These are phyloP conservation scores for Urocolius indicus DNA, from an alignment of 2,113 vertebrate species.

Conservation along the genomic window DNA sequence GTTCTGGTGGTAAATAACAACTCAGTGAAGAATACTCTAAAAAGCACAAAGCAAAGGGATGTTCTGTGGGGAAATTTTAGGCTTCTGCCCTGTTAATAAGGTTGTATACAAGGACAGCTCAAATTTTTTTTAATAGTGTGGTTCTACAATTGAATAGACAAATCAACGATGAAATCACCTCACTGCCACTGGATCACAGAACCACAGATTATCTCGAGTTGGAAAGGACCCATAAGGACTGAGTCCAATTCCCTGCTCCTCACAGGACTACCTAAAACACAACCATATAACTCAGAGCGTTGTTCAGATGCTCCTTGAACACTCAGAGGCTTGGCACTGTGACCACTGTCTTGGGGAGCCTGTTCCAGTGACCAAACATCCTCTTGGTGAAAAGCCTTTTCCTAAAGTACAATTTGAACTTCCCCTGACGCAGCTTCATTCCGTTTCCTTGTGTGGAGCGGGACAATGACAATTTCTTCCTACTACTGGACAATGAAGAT, in stretches of 20 bases:
- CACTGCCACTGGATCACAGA: background rate
- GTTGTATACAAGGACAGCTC: background rate
- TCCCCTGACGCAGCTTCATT: background rate
- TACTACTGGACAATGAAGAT: too few species aligned
- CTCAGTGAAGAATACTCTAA: background rate
- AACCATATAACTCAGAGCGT: background rate
- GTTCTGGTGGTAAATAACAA: background rate
- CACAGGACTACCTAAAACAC: background rate
- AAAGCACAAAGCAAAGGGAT: background rate
- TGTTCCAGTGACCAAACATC: fast-evolving
- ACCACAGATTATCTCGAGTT: background rate
- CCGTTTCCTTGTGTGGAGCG: fast-evolving
- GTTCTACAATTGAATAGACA: background rate
- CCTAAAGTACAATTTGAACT: background rate
- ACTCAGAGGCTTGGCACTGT: background rate
- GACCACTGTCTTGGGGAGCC: background rate
- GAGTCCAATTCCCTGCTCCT: background rate
- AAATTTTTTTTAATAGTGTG: background rate
- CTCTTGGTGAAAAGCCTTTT: background rate
- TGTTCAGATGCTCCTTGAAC: background rate
- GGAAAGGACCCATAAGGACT: background rate
- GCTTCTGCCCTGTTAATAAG: background rate
- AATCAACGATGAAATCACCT: background rate
- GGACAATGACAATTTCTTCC: too few species aligned
- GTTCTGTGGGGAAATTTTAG: background rate